phyloP scores from a whole-genome alignment of 2,888 invertebrate species.

The Harmothoe impar region DNA sequence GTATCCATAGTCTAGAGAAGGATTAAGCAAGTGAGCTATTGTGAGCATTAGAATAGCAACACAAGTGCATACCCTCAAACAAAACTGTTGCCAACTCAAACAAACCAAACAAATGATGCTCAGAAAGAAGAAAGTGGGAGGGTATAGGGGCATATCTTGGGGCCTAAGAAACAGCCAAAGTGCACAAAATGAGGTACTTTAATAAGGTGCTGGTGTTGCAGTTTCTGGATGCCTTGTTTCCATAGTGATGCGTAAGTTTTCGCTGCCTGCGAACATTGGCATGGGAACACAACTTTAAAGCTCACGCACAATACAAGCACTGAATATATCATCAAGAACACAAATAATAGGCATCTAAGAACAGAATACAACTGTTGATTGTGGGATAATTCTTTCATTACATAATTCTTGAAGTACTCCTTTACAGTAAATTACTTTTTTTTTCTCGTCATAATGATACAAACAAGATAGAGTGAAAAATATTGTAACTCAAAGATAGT shows the following conservation, averaged over 20 bases:
- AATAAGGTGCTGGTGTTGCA: conserved; percentile 51
- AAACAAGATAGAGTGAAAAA: no score
- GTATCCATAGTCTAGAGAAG: neutral
- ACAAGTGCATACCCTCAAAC: neutral
- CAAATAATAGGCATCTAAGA: neutral
- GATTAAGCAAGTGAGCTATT: conserved; percentile 22
- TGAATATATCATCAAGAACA: neutral
- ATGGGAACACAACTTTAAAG: conserved; percentile 47
- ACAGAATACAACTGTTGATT: neutral
- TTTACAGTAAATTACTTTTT: no score
- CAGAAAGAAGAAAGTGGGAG: neutral
- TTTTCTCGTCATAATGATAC: no score
- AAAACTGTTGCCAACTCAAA: conserved; percentile 3
- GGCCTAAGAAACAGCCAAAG: conserved; percentile 17
- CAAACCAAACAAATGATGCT: conserved; percentile 16
- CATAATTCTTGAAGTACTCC: no score
- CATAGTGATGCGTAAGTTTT: conserved; percentile 58
- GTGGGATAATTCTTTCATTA: no score
- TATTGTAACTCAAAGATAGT: no score
- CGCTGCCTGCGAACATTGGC: conserved; percentile 56
- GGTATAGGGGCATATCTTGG: neutral
- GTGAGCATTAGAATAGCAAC: conserved; percentile 3
- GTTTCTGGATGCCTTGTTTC: conserved; percentile 60
- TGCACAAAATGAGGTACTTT: conserved; percentile 59
- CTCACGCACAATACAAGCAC: conserved; percentile 4